A percentile compares a stretch with the other conserved stretches of the same genome.
phyloP scores from a whole-genome alignment of 1,140 invertebrate species.

The Eriocheir sinensis region DNA sequence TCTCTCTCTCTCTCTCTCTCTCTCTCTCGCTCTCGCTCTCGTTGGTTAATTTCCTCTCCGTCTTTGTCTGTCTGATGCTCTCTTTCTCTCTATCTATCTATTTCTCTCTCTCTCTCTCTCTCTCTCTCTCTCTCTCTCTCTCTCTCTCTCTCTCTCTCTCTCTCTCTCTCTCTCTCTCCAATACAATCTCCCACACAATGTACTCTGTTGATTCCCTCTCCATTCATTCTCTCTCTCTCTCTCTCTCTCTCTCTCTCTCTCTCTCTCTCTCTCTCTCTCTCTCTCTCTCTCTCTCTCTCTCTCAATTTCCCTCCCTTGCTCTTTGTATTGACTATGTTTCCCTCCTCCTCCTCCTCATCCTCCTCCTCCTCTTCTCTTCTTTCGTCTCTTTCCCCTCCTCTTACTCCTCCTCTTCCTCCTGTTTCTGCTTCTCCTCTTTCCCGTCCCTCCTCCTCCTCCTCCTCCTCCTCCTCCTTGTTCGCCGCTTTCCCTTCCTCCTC shows the following conservation, averaged over 20 bases:
- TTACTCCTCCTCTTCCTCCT: constrained; percentile 15
- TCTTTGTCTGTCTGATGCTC: background rate
- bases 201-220: constrained; percentile 33
- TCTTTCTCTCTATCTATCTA: background rate
- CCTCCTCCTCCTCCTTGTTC: background rate
- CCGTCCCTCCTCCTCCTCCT: background rate
- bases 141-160: background rate
- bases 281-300: background rate
- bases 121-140: constrained; percentile 36
- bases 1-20: constrained; percentile 1
- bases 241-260: background rate
- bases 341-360: background rate
- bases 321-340: background rate
- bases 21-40: no score
- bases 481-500: background rate
- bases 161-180: background rate
- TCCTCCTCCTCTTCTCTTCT: constrained; percentile 9
- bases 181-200: constrained; percentile 8
- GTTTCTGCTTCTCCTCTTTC: constrained; percentile 24
- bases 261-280: background rate
- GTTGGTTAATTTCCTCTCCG: background rate
- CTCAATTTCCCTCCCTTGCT: background rate
- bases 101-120: background rate
- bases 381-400: background rate
- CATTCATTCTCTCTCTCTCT: background rate